Conservation (phyloP, 2,888 invertebrate genomes). For the Rapana venosa region DNA sequence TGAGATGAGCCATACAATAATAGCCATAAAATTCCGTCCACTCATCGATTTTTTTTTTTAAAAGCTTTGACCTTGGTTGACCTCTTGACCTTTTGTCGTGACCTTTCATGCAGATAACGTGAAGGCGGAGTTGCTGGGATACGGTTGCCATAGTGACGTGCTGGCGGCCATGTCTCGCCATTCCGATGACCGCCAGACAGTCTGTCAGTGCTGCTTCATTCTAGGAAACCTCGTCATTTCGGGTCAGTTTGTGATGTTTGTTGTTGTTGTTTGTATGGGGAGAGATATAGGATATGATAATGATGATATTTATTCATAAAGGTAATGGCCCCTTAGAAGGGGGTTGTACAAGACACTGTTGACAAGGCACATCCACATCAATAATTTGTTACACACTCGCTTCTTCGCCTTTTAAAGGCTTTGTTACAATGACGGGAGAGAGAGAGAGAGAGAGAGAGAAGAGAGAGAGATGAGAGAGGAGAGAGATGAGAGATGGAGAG, state of each 20-base stretch:
- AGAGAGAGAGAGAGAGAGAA: no score
- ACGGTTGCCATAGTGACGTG: conserved; percentile 54
- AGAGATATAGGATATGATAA: no score
- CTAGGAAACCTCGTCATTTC: conserved; percentile 62
- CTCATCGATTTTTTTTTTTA: neutral
- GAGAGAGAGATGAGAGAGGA: no score
- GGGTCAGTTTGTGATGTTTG: conserved; percentile 43
- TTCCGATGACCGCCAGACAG: conserved; percentile 55
- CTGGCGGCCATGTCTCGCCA: conserved; percentile 64
- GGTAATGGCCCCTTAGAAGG: no score
- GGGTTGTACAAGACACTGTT: no score
- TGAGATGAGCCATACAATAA: neutral
- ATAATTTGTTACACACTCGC: no score
- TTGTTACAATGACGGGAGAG: no score
- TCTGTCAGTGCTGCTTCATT: conserved; percentile 65
- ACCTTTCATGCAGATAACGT: conserved; percentile 49
- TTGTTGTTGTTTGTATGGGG: neutral
- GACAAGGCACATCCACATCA: no score
- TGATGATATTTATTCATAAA: no score
- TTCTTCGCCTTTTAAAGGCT: neutral
- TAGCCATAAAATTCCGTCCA: neutral
- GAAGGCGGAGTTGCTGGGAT: conserved; percentile 46
- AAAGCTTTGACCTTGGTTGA: neutral
- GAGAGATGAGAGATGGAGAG: no score
- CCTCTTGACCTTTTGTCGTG: neutral